Evolutionary conservation across 1,140 invertebrate genomes (phyloP).

Genomic region (Trichonephila clavata): DNA sequence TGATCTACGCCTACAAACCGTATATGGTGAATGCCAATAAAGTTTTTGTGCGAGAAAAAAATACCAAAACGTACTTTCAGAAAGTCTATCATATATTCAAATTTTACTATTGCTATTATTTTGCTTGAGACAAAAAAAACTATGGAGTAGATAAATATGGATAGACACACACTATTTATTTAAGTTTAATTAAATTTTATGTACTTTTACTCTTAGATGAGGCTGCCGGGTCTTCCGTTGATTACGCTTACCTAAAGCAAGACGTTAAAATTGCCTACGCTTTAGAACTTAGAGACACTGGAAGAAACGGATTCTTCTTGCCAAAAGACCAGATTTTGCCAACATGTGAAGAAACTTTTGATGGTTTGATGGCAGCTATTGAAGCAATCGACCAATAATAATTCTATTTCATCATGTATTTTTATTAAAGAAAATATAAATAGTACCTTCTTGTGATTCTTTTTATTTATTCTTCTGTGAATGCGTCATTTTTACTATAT

Average conservation of each 20-base stretch:
- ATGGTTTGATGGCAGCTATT: conserved; percentile 81
- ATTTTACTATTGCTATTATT: too few relatives aligned
- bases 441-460: background rate
- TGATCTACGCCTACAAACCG: too few relatives aligned
- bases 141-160: too few relatives aligned
- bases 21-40: too few relatives aligned
- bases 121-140: too few relatives aligned
- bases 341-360: conserved; percentile 89
- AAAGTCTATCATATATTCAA: too few relatives aligned
- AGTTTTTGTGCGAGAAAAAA: too few relatives aligned
- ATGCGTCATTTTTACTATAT: background rate
- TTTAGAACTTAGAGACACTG: conserved; percentile 81
- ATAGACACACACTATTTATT: too few relatives aligned
- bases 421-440: background rate
- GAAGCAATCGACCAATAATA: background rate
- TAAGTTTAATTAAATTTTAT: too few relatives aligned
- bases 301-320: conserved; percentile 83
- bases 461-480: background rate
- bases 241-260: conserved; percentile 78
- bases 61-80: too few relatives aligned
- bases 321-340: conserved; percentile 85
- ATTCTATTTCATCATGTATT: background rate
- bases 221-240: conserved; percentile 77
- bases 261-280: conserved; percentile 81
- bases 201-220: conserved; percentile 68